Evolutionary conservation across 2,888 invertebrate genomes (phyloP).

Genomic region (Drosophila lutescens): DNA sequence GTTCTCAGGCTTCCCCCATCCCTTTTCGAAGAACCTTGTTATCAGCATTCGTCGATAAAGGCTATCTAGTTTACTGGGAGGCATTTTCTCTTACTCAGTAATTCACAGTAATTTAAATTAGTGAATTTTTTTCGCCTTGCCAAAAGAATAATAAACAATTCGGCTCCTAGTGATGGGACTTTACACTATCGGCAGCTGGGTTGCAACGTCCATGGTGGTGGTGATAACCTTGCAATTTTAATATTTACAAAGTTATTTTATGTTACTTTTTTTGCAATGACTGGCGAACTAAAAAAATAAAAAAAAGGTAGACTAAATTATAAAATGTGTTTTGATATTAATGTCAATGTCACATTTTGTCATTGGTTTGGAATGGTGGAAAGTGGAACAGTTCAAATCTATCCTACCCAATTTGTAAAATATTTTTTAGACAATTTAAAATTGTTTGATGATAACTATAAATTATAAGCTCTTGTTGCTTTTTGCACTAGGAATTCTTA

Average conservation of each 20-base stretch:
- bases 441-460: too few species aligned
- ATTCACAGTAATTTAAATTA: too few species aligned
- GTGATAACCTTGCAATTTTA: constrained; percentile 7
- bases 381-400: constrained; percentile 7
- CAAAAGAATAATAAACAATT: too few species aligned
- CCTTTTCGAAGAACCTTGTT: constrained; percentile 96
- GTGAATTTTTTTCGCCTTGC: background rate
- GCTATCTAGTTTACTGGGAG: constrained; percentile 89
- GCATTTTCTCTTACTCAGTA: constrained; percentile 82
- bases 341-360: background rate
- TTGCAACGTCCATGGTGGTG: constrained; percentile 22
- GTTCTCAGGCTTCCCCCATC: constrained; percentile 98
- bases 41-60: constrained; percentile 94
- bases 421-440: too few species aligned
- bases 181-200: constrained; percentile 20
- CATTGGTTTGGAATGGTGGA: constrained; percentile 2
- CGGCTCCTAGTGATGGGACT: too few species aligned
- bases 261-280: constrained; percentile 4
- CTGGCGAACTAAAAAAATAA: background rate
- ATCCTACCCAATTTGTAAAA: too few species aligned
- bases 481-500: too few species aligned
- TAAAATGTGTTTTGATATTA: background rate
- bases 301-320: background rate
- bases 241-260: background rate
- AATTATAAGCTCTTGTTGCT: too few species aligned